Base-by-base conservation (phyloP, 2,797 vertebrate genomes). In the Sebastes paucispinis region DNA sequence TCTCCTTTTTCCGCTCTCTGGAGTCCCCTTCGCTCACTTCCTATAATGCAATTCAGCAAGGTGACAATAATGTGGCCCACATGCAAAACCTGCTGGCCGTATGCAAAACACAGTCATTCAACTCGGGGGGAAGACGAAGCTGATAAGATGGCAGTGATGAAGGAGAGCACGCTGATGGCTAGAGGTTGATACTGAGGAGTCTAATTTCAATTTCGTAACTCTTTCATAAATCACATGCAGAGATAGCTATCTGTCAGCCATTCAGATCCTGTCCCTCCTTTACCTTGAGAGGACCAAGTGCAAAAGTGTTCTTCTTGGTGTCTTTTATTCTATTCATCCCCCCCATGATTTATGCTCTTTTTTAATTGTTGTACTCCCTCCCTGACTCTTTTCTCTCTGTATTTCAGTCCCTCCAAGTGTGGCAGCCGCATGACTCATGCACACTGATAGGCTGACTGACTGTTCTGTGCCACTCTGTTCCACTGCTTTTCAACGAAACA, bases 1-100 rank as follows among this genome's bases (percentile, higher is more conserved):
- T 84, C 70, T 74, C 59, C 60, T 58, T 80, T 62, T 78, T 59
- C 79, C 16, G 3, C 79, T 86, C 77, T 80, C 75, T 73, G 24
- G 64, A 78, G 69, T 75, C 63, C 80, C 62, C 81, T 87, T 79
- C 55, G 32, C 80, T 89, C 85, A 65, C 80, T 87, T 82, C 80
- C 80, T 69, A 20, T 94, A 95, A 95, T 94, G 87, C 69, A 76
- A 93, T 95, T 93, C 94, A 95, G 90, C 85, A 80, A 92, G 93
- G 85, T 86, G 95, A 95, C 94, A 93, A 93, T 95, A 95, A 95
- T 92, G 90, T 87, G 87, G 81, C 81, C 83, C 78, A 54, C 87
- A 91, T 92, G 94, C 91, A 92, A 93, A 94, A 94, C 77, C 80
- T 88, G 85, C 83, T 69, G 80, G 88, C 75, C 72, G 25, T 88